These are phyloP conservation scores for Tupaia tana DNA, from an alignment of 2,113 vertebrate genomes.

Conservation along the genomic window DNA sequence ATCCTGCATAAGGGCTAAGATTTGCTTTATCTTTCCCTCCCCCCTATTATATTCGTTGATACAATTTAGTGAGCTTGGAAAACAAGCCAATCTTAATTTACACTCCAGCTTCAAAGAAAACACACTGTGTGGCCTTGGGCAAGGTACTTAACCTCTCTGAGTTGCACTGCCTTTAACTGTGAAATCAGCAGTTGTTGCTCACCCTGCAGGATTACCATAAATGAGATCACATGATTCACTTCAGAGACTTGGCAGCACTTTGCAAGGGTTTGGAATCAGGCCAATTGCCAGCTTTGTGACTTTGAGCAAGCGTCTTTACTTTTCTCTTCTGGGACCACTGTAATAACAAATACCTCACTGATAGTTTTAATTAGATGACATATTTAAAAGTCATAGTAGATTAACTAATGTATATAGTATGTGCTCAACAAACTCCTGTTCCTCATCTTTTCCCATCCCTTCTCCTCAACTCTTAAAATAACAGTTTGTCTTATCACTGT, in stretches of 20 bases:
- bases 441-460: not conserved
- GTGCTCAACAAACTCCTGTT: not conserved
- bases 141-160: conserved; percentile 5
- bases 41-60: not conserved
- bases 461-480: not conserved
- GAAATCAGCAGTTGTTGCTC: not conserved
- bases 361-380: not conserved
- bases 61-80: conserved; percentile 11
- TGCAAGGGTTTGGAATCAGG: not conserved
- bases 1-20: not conserved
- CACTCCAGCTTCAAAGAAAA: conserved; percentile 10
- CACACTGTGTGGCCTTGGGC: not conserved
- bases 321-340: not conserved
- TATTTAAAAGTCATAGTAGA: not conserved
- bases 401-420: not conserved
- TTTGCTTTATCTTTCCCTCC: not conserved
- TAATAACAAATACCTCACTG: not conserved
- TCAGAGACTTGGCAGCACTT: not conserved
- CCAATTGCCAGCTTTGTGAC: not conserved
- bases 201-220: not conserved
- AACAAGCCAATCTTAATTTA: not conserved
- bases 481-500: not conserved
- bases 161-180: not conserved
- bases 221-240: not conserved
- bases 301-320: not conserved